These are phyloP conservation scores for Dinoponera quadriceps DNA, from an alignment of 1,140 invertebrate species.

Conservation along the genomic window DNA sequence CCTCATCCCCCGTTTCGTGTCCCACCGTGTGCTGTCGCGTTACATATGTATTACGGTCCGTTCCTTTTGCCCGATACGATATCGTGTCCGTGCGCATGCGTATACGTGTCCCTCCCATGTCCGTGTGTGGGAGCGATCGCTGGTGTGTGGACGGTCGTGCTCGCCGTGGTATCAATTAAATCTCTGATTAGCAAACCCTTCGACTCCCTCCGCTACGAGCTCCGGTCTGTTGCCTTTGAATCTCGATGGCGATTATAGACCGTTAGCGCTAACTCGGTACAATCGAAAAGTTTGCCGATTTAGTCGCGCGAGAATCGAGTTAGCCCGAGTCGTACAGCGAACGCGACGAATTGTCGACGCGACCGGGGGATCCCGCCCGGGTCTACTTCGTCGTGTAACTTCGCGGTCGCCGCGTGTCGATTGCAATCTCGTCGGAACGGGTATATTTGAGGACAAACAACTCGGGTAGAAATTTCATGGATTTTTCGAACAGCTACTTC, in stretches of 20 bases:
- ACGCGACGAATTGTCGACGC: slow-evolving; percentile 5
- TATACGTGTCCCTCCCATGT: slow-evolving; percentile 23
- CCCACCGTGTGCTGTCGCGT: slow-evolving; percentile 69
- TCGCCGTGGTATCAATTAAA: slow-evolving; percentile 81
- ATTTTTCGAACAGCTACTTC: no score
- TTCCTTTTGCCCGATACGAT: slow-evolving; percentile 72
- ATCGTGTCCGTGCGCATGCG: slow-evolving; percentile 41
- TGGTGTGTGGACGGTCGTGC: slow-evolving; percentile 75
- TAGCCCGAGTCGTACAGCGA: neutral
- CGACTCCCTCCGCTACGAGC: slow-evolving; percentile 60
- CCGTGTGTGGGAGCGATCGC: slow-evolving; percentile 31
- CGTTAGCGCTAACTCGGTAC: slow-evolving; percentile 68
- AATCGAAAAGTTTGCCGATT: slow-evolving; percentile 61
- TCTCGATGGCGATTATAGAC: slow-evolving; percentile 68
- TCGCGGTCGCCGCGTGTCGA: neutral
- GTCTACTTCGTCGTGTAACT: neutral
- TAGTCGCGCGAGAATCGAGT: slow-evolving; percentile 56
- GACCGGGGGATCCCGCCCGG: neutral
- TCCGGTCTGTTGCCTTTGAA: slow-evolving; percentile 70
- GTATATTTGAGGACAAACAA: no score
- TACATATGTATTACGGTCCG: slow-evolving; percentile 81
- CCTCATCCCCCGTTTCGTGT: slow-evolving; percentile 53
- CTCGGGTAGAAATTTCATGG: no score
- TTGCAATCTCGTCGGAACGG: neutral
- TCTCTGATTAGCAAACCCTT: slow-evolving; percentile 81